phyloP scores from a whole-genome alignment of 2,797 vertebrate genomes.

The Microcaecilia unicolor region DNA sequence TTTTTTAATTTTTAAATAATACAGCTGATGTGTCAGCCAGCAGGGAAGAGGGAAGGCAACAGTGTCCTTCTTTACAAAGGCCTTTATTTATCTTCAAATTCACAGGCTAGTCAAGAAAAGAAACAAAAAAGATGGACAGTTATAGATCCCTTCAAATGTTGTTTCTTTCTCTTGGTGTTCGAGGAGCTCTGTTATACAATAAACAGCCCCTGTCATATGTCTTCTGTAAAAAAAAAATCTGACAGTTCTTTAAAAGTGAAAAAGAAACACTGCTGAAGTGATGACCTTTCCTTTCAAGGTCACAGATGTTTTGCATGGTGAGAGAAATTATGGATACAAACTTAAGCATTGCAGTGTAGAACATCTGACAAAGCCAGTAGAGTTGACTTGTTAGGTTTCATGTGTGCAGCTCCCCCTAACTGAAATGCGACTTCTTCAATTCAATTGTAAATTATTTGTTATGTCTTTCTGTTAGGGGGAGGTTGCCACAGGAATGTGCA shows the following conservation, averaged over 20 bases:
- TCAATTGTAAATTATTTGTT: no score
- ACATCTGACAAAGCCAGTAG: no score
- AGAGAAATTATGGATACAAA: conserved; percentile 39
- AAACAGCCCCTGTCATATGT: conserved; percentile 63
- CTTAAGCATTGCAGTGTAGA: conserved; percentile 44
- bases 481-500: no score
- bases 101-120: conserved; percentile 52
- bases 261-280: conserved; percentile 52
- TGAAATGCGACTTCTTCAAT: no score
- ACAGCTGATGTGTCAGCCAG: no score
- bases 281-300: conserved; percentile 49
- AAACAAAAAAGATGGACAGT: conserved; percentile 62
- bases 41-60: no score
- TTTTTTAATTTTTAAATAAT: no score
- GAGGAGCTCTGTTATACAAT: conserved; percentile 61
- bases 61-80: conserved; percentile 25
- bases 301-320: conserved; percentile 62
- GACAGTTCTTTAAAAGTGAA: conserved; percentile 62
- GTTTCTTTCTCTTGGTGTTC: conserved; percentile 54
- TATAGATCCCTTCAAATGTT: no score
- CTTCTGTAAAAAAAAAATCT: conserved; percentile 52
- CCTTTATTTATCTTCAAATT: conserved; percentile 58
- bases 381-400: no score
- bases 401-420: no score
- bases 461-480: no score